Conservation (phyloP, 2,797 vertebrate species). For the Epinephelus malabaricus region DNA sequence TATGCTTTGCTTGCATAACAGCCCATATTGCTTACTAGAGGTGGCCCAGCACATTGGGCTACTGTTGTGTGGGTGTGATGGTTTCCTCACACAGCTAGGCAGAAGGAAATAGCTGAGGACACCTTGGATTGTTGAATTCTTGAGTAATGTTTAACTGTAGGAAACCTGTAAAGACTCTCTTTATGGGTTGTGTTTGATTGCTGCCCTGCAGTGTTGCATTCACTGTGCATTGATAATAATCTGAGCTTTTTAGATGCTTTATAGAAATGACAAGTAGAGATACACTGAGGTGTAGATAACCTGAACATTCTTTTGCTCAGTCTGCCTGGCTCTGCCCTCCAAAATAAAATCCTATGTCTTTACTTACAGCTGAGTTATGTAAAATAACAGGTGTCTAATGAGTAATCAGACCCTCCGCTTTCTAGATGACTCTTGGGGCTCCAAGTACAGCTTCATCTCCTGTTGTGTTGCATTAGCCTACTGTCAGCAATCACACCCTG, state of each 20-base stretch:
- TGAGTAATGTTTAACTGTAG: slow-evolving; percentile 54
- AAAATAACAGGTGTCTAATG: slow-evolving; percentile 20
- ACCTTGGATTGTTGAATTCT: slow-evolving; percentile 23
- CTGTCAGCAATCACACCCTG: background rate
- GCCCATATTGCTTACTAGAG: slow-evolving; percentile 24
- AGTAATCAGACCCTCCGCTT: slow-evolving; percentile 10
- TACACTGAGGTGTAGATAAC: background rate
- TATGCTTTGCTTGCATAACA: slow-evolving; percentile 72
- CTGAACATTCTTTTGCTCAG: background rate
- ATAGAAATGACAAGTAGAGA: background rate
- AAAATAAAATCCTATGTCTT: background rate
- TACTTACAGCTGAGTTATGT: slow-evolving; percentile 14
- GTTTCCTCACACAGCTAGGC: background rate
- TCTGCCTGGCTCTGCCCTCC: background rate
- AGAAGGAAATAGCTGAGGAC: slow-evolving; percentile 6
- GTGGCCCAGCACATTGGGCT: background rate
- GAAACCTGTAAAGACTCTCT: slow-evolving; percentile 3
- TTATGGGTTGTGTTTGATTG: background rate
- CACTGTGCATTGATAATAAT: background rate
- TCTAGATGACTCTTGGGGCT: background rate
- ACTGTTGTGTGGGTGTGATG: background rate
- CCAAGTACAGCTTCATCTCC: background rate
- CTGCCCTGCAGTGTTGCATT: background rate
- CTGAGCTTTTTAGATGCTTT: background rate
- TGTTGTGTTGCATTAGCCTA: background rate